Base-by-base conservation (phyloP, 2,113 vertebrate genomes). In the Heloderma charlesbogerti region DNA sequence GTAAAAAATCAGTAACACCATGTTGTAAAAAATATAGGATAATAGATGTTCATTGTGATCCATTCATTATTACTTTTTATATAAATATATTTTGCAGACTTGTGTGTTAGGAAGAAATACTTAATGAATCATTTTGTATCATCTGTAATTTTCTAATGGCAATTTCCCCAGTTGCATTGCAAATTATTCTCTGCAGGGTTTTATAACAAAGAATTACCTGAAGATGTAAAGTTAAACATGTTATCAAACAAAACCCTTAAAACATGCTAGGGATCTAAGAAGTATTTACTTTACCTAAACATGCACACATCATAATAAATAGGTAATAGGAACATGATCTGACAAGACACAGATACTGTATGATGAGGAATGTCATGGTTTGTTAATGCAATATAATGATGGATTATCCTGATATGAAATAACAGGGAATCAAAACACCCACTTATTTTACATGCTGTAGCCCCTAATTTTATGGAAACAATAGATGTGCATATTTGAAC, bases 1-100 rank as follows among this genome's bases (percentile, higher is more conserved):
- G 75, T 31, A 71, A 2, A 95, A 66, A 94, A 77, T 94, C 94
- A 95, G 82, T 88, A 94, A 91, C 16, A 92, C 40, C 92, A 94
- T 29, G 57, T 1, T 88, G 79, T 95, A 94, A 95, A 95, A 75
- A 85, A 93, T 96, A 95, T 40, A 92, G 91, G 92, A 87, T 95
- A 96, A 94, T 92, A 45, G 87, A 92, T 96, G 84, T 89, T 92
- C 77, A 91, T 85, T 87, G 92, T 89, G 92, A 92, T 93, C 94
- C 74, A 63, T 84, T 89, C 69, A 87, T 77, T 88, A 78, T 71
- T 83, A 94, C 51, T 71, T 92, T 95, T 34, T 4, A 86, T 43
- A 27, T 90, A 87, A 57, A 94, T 34, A 63, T 67, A 90, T 86
- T 91, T 69, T 72, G 10, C 84, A 79, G 95, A 71, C 51, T 89